Evolutionary conservation across 2,113 vertebrate species (phyloP).

Genomic region (Coracopsis vasa): DNA sequence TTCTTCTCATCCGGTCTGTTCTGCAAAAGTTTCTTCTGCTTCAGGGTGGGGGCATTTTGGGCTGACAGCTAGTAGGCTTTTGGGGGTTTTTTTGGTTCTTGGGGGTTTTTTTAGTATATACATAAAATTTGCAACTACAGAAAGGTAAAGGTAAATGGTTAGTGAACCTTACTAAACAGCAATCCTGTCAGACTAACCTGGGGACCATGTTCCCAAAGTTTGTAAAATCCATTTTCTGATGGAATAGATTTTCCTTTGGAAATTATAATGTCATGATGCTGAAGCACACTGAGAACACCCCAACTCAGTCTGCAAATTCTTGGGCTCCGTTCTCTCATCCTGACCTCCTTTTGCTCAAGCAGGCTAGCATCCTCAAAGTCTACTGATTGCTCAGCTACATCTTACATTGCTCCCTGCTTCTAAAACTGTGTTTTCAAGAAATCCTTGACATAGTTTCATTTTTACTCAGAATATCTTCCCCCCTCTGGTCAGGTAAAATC

Average conservation of each 20-base stretch:
- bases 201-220: background rate
- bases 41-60: background rate
- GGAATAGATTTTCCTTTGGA: background rate
- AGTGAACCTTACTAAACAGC: background rate
- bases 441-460: background rate
- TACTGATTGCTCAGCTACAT: background rate
- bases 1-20: background rate
- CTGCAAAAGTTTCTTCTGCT: background rate
- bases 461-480: background rate
- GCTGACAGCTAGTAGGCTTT: background rate
- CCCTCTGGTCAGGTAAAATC: background rate
- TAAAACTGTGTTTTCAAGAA: background rate
- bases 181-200: background rate
- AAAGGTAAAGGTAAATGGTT: background rate
- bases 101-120: background rate
- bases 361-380: background rate
- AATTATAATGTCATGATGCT: rapidly evolving
- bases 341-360: background rate
- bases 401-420: background rate
- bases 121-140: background rate
- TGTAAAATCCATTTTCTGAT: background rate
- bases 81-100: background rate
- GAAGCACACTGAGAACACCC: background rate
- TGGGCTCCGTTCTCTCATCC: background rate
- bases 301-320: background rate